Evolutionary conservation across 2,113 vertebrate species (phyloP).

Genomic region (Oryzias woworae): DNA sequence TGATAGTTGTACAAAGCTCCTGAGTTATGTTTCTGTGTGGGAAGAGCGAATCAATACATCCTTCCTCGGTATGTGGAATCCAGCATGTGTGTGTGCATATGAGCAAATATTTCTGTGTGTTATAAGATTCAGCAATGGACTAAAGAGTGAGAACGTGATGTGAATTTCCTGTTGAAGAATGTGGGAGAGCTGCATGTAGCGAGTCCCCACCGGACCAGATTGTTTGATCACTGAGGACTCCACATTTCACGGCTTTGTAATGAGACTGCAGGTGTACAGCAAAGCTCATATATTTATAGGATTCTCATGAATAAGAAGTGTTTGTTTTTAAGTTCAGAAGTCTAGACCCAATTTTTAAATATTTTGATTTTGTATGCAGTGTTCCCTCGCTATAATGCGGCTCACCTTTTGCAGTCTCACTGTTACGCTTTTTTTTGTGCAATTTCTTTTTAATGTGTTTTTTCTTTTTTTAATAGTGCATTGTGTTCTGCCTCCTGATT

Average conservation of each 20-base stretch:
- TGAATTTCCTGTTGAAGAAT: conserved; percentile 35
- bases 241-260: neutral
- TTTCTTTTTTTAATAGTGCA: neutral
- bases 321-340: neutral
- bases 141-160: conserved; percentile 12
- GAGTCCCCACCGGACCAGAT: conserved; percentile 19
- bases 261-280: neutral
- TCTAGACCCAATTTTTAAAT: too few species aligned
- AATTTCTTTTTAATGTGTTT: too few species aligned
- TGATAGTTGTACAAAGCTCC: conserved; percentile 21
- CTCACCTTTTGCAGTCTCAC: neutral
- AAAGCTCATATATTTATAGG: neutral
- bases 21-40: conserved; percentile 33
- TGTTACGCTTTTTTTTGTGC: neutral
- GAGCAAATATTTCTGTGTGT: conserved; percentile 21
- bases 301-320: neutral
- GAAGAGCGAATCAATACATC: conserved; percentile 38
- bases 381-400: too few species aligned
- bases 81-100: conserved; percentile 9
- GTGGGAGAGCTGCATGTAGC: neutral
- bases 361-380: too few species aligned
- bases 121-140: neutral
- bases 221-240: conserved; percentile 14
- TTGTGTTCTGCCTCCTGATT: too few species aligned
- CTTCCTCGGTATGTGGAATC: conserved; percentile 25